Conservation (phyloP, 2,888 invertebrate species). For the Chorisops tibialis region DNA sequence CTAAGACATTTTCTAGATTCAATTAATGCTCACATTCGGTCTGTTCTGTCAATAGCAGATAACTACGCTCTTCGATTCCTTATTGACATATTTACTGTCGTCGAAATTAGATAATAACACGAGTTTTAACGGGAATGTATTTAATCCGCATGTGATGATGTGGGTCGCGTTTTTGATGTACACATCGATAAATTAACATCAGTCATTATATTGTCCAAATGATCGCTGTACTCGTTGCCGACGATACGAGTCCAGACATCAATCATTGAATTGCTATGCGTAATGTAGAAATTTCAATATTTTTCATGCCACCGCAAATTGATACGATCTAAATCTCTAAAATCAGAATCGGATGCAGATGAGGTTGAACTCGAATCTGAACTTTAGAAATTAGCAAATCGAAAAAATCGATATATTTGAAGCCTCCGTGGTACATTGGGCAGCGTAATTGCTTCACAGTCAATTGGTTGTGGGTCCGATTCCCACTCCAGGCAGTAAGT, state of each 20-base stretch:
- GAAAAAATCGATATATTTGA: too few relatives aligned
- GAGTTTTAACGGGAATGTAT: too few relatives aligned
- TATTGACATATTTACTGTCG: too few relatives aligned
- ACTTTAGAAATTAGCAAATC: constrained; percentile 42
- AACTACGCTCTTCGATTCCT: too few relatives aligned
- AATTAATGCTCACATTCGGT: too few relatives aligned
- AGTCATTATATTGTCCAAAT: constrained; percentile 54
- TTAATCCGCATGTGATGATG: constrained; percentile 40
- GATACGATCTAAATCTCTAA: constrained; percentile 37
- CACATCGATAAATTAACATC: constrained; percentile 55
- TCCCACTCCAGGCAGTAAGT: too few relatives aligned
- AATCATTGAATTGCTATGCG: constrained; percentile 59
- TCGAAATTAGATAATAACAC: too few relatives aligned
- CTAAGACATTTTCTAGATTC: too few relatives aligned
- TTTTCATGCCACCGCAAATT: constrained; percentile 43
- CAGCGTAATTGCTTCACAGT: too few relatives aligned
- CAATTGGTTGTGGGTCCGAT: too few relatives aligned
- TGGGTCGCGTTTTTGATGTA: constrained; percentile 38
- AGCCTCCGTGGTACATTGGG: too few relatives aligned
- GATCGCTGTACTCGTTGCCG: constrained; percentile 61
- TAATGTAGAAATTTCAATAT: constrained; percentile 60
- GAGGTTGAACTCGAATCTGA: constrained; percentile 34
- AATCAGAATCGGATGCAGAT: constrained; percentile 17
- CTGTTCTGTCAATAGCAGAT: too few relatives aligned
- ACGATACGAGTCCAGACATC: constrained; percentile 68